Evolutionary conservation across 2,113 vertebrate genomes (phyloP).

Genomic region (Corythoichthys haematopterus): DNA sequence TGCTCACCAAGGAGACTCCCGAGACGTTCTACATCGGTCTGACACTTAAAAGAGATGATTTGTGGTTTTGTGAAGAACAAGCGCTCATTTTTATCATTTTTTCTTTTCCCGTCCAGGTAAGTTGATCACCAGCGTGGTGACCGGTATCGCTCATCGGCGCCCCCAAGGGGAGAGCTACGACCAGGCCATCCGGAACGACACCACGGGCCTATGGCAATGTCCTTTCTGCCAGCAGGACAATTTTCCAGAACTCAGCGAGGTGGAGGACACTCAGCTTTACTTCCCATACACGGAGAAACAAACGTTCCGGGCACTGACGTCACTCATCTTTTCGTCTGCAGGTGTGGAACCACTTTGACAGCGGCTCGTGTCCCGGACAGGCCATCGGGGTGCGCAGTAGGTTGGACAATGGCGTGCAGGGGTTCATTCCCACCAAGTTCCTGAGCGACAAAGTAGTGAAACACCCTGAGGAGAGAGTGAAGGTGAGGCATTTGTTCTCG

Average conservation of each 20-base stretch:
- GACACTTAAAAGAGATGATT: not conserved
- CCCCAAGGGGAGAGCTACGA: slow-evolving; percentile 97
- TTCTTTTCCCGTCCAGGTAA: slow-evolving; percentile 74
- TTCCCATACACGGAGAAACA: not conserved
- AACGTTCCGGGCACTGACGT: not conserved
- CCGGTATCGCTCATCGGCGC: slow-evolving; percentile 92
- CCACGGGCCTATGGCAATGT: slow-evolving; percentile 95
- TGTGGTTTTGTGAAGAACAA: not conserved
- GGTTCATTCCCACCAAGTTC: slow-evolving; percentile 97
- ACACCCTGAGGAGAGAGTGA: slow-evolving; percentile 94
- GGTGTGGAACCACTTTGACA: slow-evolving; percentile 99
- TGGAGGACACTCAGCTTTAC: slow-evolving; percentile 28
- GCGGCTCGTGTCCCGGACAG: slow-evolving; percentile 95
- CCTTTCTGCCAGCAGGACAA: slow-evolving; percentile 99
- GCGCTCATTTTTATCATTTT: not conserved
- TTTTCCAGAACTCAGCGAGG: slow-evolving; percentile 97
- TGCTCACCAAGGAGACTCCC: slow-evolving; percentile 97
- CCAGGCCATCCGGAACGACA: slow-evolving; percentile 93
- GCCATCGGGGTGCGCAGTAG: slow-evolving; percentile 92
- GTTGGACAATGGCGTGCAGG: slow-evolving; percentile 92
- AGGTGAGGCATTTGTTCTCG: slow-evolving; percentile 69
- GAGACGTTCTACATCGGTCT: slow-evolving; percentile 98
- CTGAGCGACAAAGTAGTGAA: slow-evolving; percentile 97
- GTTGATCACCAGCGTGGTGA: slow-evolving; percentile 92
- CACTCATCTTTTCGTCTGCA: slow-evolving; percentile 34